These are phyloP conservation scores for Elysia crispata DNA, from an alignment of 2,888 invertebrate species.

Conservation along the genomic window DNA sequence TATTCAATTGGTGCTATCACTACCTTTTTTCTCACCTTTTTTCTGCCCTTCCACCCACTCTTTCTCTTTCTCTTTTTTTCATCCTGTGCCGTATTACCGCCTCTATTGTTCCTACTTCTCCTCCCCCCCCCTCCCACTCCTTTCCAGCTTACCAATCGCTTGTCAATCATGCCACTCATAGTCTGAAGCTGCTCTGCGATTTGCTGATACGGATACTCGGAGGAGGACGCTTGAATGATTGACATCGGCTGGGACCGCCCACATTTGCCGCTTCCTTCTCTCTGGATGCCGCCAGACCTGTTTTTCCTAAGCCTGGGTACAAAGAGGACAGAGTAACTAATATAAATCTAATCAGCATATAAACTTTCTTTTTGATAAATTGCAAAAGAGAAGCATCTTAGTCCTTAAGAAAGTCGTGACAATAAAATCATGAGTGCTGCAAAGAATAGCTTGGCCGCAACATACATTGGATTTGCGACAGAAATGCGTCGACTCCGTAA, in stretches of 20 bases:
- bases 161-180: conserved; percentile 39
- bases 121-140: no score
- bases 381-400: no score
- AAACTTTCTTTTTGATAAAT: no score
- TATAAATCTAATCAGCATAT: no score
- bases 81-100: no score
- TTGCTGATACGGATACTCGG: conserved; percentile 26
- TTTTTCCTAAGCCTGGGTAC: conserved; percentile 10
- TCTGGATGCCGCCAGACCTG: neutral
- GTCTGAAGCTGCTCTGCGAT: conserved; percentile 10
- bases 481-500: no score
- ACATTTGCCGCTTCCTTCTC: conserved; percentile 15
- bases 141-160: neutral
- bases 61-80: no score
- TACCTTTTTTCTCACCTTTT: neutral
- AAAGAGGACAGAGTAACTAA: neutral
- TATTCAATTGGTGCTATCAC: no score
- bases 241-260: conserved; percentile 44
- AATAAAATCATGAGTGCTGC: no score
- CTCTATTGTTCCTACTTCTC: neutral
- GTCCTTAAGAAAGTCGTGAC: no score
- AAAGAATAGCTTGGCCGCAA: no score
- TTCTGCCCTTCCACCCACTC: neutral
- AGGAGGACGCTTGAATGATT: conserved; percentile 37
- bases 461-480: no score